These are phyloP conservation scores for Elgaria multicarinata DNA, from an alignment of 2,113 vertebrate species.

Conservation along the genomic window DNA sequence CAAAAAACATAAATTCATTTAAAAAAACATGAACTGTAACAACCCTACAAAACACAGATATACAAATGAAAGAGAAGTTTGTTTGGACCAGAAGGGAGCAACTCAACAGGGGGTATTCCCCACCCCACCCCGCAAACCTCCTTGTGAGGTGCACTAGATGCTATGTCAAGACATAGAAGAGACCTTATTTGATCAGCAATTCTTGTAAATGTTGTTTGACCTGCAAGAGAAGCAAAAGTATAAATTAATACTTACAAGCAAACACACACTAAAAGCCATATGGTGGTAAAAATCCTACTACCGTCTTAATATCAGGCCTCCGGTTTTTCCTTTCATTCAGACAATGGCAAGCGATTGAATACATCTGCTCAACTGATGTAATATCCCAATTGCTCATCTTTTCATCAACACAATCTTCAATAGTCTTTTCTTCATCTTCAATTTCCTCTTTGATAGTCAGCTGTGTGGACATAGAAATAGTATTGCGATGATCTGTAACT, in stretches of 20 bases:
- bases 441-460: slow-evolving; percentile 91
- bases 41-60: background rate
- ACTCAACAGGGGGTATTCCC: background rate
- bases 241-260: background rate
- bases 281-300: slow-evolving; percentile 57
- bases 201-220: slow-evolving; percentile 77
- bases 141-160: background rate
- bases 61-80: background rate
- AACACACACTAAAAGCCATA: background rate
- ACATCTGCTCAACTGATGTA: slow-evolving; percentile 81
- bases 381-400: slow-evolving; percentile 85
- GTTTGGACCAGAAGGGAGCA: background rate
- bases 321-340: slow-evolving; percentile 89
- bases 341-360: slow-evolving; percentile 84
- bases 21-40: background rate
- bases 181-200: slow-evolving; percentile 37
- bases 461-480: slow-evolving; percentile 69
- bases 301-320: slow-evolving; percentile 87
- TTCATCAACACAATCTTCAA: slow-evolving; percentile 87
- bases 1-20: background rate
- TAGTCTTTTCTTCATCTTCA: slow-evolving; percentile 90
- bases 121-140: too few relatives aligned
- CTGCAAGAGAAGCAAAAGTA: slow-evolving; percentile 64
- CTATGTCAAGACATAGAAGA: background rate
- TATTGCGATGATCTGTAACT: slow-evolving; percentile 32